A percentile compares a stretch with the other conserved stretches of the same genome.
phyloP scores from a whole-genome alignment of 2,888 invertebrate genomes.

The Rhamnusium bicolor region DNA sequence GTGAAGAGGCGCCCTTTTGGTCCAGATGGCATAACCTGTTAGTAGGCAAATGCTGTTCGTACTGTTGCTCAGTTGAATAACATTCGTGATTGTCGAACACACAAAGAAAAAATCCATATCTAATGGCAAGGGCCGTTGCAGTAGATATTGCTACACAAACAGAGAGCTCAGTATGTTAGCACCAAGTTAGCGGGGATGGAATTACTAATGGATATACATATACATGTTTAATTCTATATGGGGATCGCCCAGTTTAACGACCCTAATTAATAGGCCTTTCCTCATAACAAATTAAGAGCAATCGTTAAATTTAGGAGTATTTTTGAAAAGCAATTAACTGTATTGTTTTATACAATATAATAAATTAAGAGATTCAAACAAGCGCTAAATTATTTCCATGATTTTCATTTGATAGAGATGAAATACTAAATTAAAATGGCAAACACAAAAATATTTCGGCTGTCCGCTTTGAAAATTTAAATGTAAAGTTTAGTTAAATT shows the following conservation, averaged over 20 bases:
- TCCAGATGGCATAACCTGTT: constrained; percentile 63
- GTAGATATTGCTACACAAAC: constrained; percentile 66
- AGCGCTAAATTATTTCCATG: no score
- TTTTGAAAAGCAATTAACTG: constrained; percentile 27
- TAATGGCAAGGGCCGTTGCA: constrained; percentile 51
- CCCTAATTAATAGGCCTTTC: constrained; percentile 59
- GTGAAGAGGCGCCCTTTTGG: constrained; percentile 43
- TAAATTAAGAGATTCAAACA: background rate
- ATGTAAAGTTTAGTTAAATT: no score
- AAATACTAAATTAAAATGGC: no score
- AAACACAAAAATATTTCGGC: no score
- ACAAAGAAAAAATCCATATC: constrained; percentile 57
- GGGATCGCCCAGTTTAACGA: constrained; percentile 61
- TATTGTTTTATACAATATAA: background rate
- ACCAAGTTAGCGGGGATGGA: constrained; percentile 66
- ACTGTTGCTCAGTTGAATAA: constrained; percentile 51
- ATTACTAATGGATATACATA: constrained; percentile 67
- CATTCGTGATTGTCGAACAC: constrained; percentile 42
- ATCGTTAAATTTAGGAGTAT: constrained; percentile 15
- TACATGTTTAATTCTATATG: constrained; percentile 65
- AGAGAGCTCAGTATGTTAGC: constrained; percentile 66
- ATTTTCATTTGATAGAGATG: no score
- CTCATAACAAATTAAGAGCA: constrained; percentile 28
- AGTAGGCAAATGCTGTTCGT: constrained; percentile 63
- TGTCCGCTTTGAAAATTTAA: no score